A percentile compares a stretch with the other conserved stretches of the same genome.
Conservation (phyloP, 2,888 invertebrate species). For the Mesorhabditis spiculigera region DNA sequence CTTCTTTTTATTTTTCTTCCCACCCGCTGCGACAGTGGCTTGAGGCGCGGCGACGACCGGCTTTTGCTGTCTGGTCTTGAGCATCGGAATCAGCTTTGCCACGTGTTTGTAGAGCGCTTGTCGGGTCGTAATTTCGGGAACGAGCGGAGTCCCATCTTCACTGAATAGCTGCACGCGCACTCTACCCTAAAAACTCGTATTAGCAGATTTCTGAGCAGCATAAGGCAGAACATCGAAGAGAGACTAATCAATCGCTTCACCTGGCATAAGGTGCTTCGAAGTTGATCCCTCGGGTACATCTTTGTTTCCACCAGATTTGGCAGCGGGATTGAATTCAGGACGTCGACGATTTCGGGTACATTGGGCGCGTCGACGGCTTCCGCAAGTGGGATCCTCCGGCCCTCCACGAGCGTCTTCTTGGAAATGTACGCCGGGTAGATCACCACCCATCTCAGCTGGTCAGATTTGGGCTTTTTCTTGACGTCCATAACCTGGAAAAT, state of each 20-base stretch:
- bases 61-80: constrained; percentile 47
- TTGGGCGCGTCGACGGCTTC: constrained; percentile 90
- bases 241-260: no score
- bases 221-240: no score
- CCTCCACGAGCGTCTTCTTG: constrained; percentile 68
- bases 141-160: constrained; percentile 46
- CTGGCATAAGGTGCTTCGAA: constrained; percentile 67
- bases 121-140: constrained; percentile 5
- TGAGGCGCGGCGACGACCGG: no score
- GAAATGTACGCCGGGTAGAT: constrained; percentile 92
- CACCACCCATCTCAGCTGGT: constrained; percentile 74
- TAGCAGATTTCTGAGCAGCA: no score
- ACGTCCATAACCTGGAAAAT: not conserved
- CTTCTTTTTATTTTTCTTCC: no score
- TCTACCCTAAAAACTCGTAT: constrained; percentile 76
- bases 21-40: no score
- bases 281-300: constrained; percentile 82
- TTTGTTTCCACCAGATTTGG: constrained; percentile 63
- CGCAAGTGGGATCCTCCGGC: not conserved
- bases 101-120: constrained; percentile 38
- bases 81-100: constrained; percentile 54
- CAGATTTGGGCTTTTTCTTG: constrained; percentile 15
- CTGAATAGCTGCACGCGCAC: constrained; percentile 82
- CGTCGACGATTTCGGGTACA: constrained; percentile 88
- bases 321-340: constrained; percentile 63